A percentile compares a stretch with the other conserved stretches of the same genome.
These are phyloP conservation scores for Pantelozetes paolii DNA, from an alignment of 2,888 invertebrate genomes.

Conservation along the genomic window DNA sequence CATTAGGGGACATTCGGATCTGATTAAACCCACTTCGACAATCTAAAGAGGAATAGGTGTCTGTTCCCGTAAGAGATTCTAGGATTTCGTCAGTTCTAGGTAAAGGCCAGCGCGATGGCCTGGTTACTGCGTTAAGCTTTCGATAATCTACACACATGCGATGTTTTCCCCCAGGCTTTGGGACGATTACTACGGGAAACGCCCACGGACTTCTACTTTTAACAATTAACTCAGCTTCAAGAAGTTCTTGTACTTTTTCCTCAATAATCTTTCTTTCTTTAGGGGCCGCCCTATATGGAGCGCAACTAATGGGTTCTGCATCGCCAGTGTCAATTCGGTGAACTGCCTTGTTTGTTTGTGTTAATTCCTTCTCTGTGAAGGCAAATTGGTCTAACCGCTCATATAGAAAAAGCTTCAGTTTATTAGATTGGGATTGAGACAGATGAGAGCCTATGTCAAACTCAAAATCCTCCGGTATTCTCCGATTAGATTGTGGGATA, in stretches of 20 bases:
- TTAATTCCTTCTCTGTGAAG: not conserved
- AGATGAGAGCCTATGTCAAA: not conserved
- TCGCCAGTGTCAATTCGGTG: not conserved
- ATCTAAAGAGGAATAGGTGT: slow-evolving; percentile 46
- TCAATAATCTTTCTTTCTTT: slow-evolving; percentile 5
- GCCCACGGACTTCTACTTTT: not conserved
- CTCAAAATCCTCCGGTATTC: not conserved
- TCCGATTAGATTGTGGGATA: not conserved
- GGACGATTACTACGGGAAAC: slow-evolving; percentile 21
- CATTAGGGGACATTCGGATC: slow-evolving; percentile 43
- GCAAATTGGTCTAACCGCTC: not conserved
- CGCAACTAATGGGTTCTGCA: not conserved
- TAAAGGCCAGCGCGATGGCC: slow-evolving; percentile 45
- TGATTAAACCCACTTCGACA: slow-evolving; percentile 47
- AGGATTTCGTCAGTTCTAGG: slow-evolving; percentile 45
- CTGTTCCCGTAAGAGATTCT: slow-evolving; percentile 34
- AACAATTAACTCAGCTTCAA: not conserved
- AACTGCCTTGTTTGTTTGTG: not conserved
- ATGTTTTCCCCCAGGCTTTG: slow-evolving; percentile 50
- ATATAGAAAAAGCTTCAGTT: not conserved
- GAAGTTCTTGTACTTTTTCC: not conserved
- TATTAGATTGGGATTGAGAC: not conserved
- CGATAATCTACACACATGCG: slow-evolving; percentile 49
- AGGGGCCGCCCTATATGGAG: not conserved
- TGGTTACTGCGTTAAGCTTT: slow-evolving; percentile 47